Base-by-base conservation (phyloP, 2,113 vertebrate genomes). In the Hucho hucho region DNA sequence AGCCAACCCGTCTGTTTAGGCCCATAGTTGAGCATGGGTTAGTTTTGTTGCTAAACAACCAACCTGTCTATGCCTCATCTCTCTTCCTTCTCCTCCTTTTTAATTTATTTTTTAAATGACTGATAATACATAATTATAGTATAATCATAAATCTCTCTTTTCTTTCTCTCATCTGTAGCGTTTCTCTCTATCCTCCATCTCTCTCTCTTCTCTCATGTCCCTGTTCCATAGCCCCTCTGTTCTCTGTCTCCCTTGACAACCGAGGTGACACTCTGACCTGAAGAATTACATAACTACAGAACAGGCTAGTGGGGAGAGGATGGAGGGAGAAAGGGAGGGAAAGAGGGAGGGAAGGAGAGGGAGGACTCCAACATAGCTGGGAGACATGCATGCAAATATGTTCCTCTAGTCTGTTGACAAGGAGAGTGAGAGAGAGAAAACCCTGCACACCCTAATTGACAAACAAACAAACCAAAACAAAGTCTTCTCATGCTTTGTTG, bases 181-280 rank as follows among this genome's bases (percentile, higher is more conserved):
- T 69, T 43, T 24, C 28, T 20, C 67, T 59, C 75, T 37, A 58
- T 77, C 76, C 49, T 65, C 26, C 74, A 43, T 20, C 68, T 18
- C 64, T 77, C 24, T 78, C 58, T 67, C 47, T 64, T 76, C 79
- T 64, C 64, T 32, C 22, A 22, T 24, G 6, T 2, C 58, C 58
- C 5, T 22, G n/a, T 66, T 78, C 49, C 49, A 77, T 82, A 82
- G 81, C 85, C 80, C 79, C 82, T 85, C 86, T 75, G 71, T 83
- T 87, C 87, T 87, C 59, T 69, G 74, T 88, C 86, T 89, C 88
- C 89, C 88, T 85, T 88, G 86, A 88, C 86, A 89, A 90, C 85
- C 61, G 73, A 89, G 73, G 73, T 86, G 81, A 88, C 89, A 87
- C 86, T 90, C 89, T 92, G 88, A 90, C 89, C 88, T 84, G 66